A percentile compares a stretch with the other conserved stretches of the same genome.
Evolutionary conservation across 2,888 invertebrate genomes (phyloP).

Genomic region (Apomyelois bistriatella): DNA sequence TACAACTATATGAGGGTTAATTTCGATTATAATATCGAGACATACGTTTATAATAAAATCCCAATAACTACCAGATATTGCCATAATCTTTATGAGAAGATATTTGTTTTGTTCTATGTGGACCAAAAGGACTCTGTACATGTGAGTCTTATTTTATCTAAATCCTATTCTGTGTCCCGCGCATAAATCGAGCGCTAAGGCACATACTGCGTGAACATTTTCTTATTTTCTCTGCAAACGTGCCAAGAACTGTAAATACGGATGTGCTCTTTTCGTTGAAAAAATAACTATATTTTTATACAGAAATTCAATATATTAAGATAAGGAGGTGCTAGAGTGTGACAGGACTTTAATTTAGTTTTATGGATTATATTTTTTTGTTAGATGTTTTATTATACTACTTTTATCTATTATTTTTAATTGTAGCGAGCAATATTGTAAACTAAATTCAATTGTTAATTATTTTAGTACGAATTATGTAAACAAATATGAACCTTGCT

Average conservation of each 20-base stretch:
- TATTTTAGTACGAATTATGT: too few relatives aligned
- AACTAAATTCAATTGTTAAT: too few relatives aligned
- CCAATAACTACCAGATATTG: neutral
- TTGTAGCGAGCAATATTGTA: too few relatives aligned
- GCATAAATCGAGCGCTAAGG: slow-evolving; percentile 73
- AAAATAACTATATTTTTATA: slow-evolving; percentile 10
- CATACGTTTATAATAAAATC: too few relatives aligned
- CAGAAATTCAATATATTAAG: slow-evolving; percentile 8
- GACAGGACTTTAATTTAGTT: neutral
- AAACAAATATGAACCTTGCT: too few relatives aligned
- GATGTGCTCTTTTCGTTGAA: slow-evolving; percentile 34
- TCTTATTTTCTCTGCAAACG: slow-evolving; percentile 73
- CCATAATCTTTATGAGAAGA: slow-evolving; percentile 10
- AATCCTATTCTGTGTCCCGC: slow-evolving; percentile 75
- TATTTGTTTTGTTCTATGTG: slow-evolving; percentile 10
- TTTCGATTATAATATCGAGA: too few relatives aligned
- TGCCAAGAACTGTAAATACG: slow-evolving; percentile 74
- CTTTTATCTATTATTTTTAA: too few relatives aligned
- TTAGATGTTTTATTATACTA: neutral
- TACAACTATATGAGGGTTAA: too few relatives aligned
- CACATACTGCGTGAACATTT: slow-evolving; percentile 73
- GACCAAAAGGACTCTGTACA: slow-evolving; percentile 5
- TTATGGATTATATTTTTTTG: neutral
- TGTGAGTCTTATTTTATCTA: slow-evolving; percentile 61
- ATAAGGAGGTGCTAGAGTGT: slow-evolving; percentile 1